These are phyloP conservation scores for Pachyrhynchus sulphureomaculatus DNA, from an alignment of 1,140 invertebrate genomes.

Conservation along the genomic window DNA sequence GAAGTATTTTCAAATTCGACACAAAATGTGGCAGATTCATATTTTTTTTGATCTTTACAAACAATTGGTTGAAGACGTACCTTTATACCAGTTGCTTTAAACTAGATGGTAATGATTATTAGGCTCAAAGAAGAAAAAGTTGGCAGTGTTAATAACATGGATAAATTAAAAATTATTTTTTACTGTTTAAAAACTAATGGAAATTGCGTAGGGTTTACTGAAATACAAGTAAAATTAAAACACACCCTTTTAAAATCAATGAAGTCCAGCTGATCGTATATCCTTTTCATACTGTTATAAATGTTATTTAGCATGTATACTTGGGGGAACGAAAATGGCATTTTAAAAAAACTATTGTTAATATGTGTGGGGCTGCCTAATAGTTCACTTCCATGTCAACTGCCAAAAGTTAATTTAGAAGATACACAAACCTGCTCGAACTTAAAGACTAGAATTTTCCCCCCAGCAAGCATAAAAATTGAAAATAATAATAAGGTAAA, in stretches of 20 bases:
- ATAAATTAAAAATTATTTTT: too few species aligned
- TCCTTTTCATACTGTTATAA: too few species aligned
- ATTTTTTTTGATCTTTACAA: background rate
- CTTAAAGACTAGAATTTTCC: constrained; percentile 2
- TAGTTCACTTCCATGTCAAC: constrained; percentile 9
- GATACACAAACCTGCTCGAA: constrained; percentile 8
- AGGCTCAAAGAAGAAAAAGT: background rate
- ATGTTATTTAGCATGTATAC: too few species aligned
- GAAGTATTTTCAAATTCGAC: background rate
- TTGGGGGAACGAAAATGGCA: too few species aligned
- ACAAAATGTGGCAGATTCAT: constrained; percentile 3
- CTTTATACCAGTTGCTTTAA: background rate
- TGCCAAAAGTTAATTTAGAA: constrained; percentile 13
- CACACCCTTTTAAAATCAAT: too few species aligned
- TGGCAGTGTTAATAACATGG: constrained; percentile 16
- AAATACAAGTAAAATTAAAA: too few species aligned
- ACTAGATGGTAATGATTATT: background rate
- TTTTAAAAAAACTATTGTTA: too few species aligned
- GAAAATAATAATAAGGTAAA: background rate
- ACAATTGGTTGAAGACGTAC: too few species aligned
- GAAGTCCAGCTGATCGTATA: too few species aligned
- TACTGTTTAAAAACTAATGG: too few species aligned
- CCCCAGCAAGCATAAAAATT: constrained; percentile 3
- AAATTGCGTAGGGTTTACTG: too few species aligned
- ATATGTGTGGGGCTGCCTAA: too few species aligned